Percentiles rank a stretch among this genome's conserved stretches.
These are phyloP conservation scores for Platycheirus albimanus DNA, from an alignment of 2,888 invertebrate species.

Conservation along the genomic window DNA sequence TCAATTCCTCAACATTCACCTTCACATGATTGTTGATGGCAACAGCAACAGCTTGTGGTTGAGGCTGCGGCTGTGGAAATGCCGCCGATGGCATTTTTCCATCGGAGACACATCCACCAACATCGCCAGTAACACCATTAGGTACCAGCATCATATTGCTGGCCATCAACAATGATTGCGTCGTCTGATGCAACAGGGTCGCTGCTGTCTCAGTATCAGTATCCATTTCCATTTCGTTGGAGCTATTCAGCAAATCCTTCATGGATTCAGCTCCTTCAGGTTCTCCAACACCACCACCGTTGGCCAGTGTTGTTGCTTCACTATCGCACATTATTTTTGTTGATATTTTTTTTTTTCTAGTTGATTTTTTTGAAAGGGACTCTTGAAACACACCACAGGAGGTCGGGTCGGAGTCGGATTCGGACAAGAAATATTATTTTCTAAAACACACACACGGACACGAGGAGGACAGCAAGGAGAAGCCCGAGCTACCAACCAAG, in stretches of 20 bases:
- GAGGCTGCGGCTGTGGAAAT: slow-evolving; percentile 43
- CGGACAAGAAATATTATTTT: not conserved
- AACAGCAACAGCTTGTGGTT: slow-evolving; percentile 30
- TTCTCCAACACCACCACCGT: slow-evolving; percentile 35
- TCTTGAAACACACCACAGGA: slow-evolving; percentile 42
- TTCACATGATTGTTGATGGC: slow-evolving; percentile 74
- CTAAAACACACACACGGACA: not conserved
- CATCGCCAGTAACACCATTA: slow-evolving; percentile 52
- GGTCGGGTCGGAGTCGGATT: no score
- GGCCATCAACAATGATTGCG: slow-evolving; percentile 80
- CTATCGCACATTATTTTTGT: slow-evolving; percentile 64
- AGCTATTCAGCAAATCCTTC: slow-evolving; percentile 39
- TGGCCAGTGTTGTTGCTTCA: slow-evolving; percentile 56
- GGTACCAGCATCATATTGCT: slow-evolving; percentile 79
- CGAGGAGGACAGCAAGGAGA: slow-evolving; percentile 1
- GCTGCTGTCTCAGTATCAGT: slow-evolving; percentile 53
- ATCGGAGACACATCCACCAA: slow-evolving; percentile 41
- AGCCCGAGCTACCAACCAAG: slow-evolving; percentile 28
- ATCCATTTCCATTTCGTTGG: slow-evolving; percentile 51
- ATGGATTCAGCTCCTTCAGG: slow-evolving; percentile 4
- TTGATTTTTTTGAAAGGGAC: no score
- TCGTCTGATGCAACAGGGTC: slow-evolving; percentile 79
- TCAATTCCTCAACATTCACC: slow-evolving; percentile 79
- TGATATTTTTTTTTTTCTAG: slow-evolving; percentile 4
- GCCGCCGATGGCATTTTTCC: slow-evolving; percentile 38